These are phyloP conservation scores for Julus scandinavius DNA, from an alignment of 2,888 invertebrate genomes.

Conservation along the genomic window DNA sequence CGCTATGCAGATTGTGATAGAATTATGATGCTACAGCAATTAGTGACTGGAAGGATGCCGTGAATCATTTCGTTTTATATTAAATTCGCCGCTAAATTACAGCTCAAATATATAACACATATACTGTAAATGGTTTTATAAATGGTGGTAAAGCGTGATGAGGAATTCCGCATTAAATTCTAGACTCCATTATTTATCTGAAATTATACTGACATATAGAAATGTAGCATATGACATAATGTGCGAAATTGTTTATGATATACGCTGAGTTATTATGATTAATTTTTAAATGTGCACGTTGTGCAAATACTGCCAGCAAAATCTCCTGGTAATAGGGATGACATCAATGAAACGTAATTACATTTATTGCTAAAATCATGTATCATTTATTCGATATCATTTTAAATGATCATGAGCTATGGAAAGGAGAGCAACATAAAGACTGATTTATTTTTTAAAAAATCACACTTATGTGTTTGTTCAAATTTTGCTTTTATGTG, in stretches of 20 bases:
- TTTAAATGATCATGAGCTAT: no score
- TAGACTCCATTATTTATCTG: neutral
- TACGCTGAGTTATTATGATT: neutral
- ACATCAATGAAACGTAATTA: no score
- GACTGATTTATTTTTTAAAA: no score
- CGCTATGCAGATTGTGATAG: neutral
- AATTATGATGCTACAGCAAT: neutral
- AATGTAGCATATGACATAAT: neutral
- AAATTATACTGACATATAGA: neutral
- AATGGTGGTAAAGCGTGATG: neutral
- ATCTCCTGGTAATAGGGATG: no score
- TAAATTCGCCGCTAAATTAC: conserved; percentile 9
- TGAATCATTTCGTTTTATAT: neutral
- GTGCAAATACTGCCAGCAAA: no score
- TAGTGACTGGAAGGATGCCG: neutral
- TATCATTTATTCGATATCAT: no score
- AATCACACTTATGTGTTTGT: no score
- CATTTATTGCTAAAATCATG: no score
- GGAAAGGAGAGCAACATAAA: no score
- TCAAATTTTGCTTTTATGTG: no score
- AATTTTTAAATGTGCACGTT: no score
- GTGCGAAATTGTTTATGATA: conserved; percentile 19
- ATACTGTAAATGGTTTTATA: neutral
- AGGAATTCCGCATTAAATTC: neutral
- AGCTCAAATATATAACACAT: neutral